Percentiles rank a stretch among this genome's conserved stretches.
Evolutionary conservation across 92 coral and sea anemone genomes (phyloP).

Genomic region (Paragorgia papillata): DNA sequence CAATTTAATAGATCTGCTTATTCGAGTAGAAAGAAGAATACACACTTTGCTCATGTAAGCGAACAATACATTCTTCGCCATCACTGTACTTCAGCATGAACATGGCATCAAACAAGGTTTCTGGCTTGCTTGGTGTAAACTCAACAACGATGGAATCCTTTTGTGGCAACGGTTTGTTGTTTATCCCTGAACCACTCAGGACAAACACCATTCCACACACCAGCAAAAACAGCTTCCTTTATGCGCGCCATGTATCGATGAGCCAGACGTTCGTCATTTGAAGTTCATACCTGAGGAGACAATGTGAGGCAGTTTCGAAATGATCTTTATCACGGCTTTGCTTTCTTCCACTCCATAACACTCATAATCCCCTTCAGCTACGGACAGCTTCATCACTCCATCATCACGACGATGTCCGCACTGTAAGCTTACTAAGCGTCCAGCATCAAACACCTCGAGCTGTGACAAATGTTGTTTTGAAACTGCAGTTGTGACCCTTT

Average conservation of each 20-base stretch:
- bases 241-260: slow-evolving; percentile 39
- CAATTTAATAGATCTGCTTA: slow-evolving; percentile 37
- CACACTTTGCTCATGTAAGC: slow-evolving; percentile 37
- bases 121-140: not conserved
- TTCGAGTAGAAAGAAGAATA: slow-evolving; percentile 41
- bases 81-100: slow-evolving; percentile 13
- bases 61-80: slow-evolving; percentile 35
- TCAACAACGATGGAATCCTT: not conserved
- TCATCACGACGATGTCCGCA: slow-evolving; percentile 31
- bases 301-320: slow-evolving; percentile 44
- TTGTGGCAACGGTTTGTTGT: not conserved
- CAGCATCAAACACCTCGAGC: slow-evolving; percentile 33
- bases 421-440: slow-evolving; percentile 34
- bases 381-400: slow-evolving; percentile 24
- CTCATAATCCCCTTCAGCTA: slow-evolving; percentile 41
- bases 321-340: slow-evolving; percentile 36
- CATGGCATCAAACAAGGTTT: slow-evolving; percentile 1
- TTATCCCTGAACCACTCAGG: slow-evolving; percentile 39
- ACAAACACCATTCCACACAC: slow-evolving; percentile 33
- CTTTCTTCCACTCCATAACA: slow-evolving; percentile 43
- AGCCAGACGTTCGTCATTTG: slow-evolving; percentile 52
- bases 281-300: slow-evolving; percentile 41
- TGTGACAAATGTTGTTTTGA: not conserved
- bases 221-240: slow-evolving; percentile 41
- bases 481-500: slow-evolving; percentile 16